Conservation (phyloP, 2,888 invertebrate genomes). For the Synanthedon formicaeformis region DNA sequence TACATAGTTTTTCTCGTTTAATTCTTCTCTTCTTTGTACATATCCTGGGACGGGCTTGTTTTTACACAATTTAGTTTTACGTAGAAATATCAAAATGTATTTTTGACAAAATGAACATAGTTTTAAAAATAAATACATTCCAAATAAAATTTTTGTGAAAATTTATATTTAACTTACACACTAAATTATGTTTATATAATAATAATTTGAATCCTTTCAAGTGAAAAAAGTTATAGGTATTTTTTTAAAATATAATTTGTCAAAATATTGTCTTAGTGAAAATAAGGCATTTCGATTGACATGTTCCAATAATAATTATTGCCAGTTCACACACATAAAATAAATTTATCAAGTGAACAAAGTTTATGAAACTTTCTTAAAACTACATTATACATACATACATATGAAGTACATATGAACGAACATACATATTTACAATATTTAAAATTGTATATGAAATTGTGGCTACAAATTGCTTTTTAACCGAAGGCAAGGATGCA, state of each 20-base stretch:
- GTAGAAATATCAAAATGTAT: neutral
- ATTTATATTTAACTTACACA: too few species aligned
- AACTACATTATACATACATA: too few species aligned
- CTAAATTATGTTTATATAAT: too few species aligned
- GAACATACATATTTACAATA: too few species aligned
- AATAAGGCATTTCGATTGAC: slow-evolving; percentile 40
- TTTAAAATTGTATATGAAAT: too few species aligned
- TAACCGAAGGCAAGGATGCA: too few species aligned
- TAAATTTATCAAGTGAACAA: neutral
- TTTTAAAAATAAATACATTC: too few species aligned
- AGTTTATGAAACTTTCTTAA: neutral
- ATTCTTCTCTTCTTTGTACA: neutral
- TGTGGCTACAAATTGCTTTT: too few species aligned
- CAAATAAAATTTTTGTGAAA: too few species aligned
- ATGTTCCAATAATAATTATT: slow-evolving; percentile 13
- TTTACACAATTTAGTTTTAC: slow-evolving; percentile 5
- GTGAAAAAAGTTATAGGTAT: neutral
- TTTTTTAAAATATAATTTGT: neutral
- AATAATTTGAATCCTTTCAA: too few species aligned
- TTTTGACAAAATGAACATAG: too few species aligned
- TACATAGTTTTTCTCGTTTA: slow-evolving; percentile 8
- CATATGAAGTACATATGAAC: too few species aligned
- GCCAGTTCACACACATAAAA: slow-evolving; percentile 3
- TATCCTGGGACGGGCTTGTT: neutral
- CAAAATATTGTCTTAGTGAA: slow-evolving; percentile 25